phyloP scores from a whole-genome alignment of 2,888 invertebrate species.

The Calameuta idolon region DNA sequence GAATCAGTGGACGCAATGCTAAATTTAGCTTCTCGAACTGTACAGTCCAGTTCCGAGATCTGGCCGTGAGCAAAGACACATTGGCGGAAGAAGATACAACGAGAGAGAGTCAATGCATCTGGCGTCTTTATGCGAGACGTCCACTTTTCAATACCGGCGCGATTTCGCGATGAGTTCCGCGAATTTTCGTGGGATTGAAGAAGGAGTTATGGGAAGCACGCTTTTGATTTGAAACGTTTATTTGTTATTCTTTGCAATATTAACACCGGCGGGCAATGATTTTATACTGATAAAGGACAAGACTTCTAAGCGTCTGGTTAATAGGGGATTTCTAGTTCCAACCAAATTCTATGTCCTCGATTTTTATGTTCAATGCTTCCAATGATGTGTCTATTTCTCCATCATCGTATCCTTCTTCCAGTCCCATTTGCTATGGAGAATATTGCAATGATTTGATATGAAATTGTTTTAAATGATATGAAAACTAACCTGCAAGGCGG shows the following conservation, averaged over 20 bases:
- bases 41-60: constrained; percentile 34
- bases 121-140: not conserved
- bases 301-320: not conserved
- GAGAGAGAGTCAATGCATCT: not conserved
- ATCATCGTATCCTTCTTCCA: constrained; percentile 55
- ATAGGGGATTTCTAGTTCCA: constrained; percentile 42
- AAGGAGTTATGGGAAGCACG: not conserved
- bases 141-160: not conserved
- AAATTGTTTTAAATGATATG: constrained; percentile 9
- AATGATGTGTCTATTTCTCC: constrained; percentile 54
- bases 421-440: constrained; percentile 47
- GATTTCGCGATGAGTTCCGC: not conserved
- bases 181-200: not conserved
- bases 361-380: constrained; percentile 58
- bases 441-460: not conserved
- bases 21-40: constrained; percentile 60
- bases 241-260: not conserved
- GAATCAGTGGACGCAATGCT: constrained; percentile 58
- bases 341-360: constrained; percentile 58
- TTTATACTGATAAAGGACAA: not conserved
- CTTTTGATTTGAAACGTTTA: not conserved
- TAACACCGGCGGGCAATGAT: not conserved
- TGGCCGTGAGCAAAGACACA: not conserved
- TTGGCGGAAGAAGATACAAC: not conserved
- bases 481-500: constrained; percentile 51